These are phyloP conservation scores for Grallaria varia DNA, from an alignment of 2,113 vertebrate genomes.

Conservation along the genomic window DNA sequence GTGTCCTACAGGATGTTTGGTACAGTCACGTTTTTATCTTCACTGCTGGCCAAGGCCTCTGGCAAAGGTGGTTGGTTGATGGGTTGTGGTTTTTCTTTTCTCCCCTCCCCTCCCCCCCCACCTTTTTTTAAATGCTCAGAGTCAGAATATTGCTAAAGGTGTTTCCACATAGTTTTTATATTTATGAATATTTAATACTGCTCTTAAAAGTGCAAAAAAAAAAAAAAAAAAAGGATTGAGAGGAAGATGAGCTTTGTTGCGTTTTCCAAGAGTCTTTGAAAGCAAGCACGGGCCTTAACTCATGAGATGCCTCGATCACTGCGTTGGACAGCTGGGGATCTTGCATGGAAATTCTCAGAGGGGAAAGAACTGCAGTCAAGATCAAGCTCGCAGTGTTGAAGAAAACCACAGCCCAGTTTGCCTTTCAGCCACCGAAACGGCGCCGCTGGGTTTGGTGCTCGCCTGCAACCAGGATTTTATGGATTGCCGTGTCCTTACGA, in stretches of 20 bases:
- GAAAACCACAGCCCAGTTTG: constrained; percentile 10
- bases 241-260: not conserved
- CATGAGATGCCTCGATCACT: constrained; percentile 30
- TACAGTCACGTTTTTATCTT: constrained; percentile 6
- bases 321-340: constrained; percentile 15
- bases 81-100: not conserved
- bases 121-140: not conserved
- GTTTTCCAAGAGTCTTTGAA: not conserved
- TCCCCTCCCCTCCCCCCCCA: no score
- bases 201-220: constrained; percentile 67
- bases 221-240: not conserved
- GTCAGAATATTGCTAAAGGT: not conserved
- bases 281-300: constrained; percentile 47
- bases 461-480: constrained; percentile 28
- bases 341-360: not conserved
- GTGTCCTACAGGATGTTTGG: not conserved
- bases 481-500: not conserved
- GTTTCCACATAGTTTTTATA: constrained; percentile 59
- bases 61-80: not conserved
- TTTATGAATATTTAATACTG: constrained; percentile 56
- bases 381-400: constrained; percentile 21
- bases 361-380: not conserved
- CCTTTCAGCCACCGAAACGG: not conserved
- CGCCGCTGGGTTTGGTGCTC: constrained; percentile 55
- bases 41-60: not conserved